Base-by-base conservation (phyloP, 2,797 vertebrate species). In the Etheostoma nigrum region DNA sequence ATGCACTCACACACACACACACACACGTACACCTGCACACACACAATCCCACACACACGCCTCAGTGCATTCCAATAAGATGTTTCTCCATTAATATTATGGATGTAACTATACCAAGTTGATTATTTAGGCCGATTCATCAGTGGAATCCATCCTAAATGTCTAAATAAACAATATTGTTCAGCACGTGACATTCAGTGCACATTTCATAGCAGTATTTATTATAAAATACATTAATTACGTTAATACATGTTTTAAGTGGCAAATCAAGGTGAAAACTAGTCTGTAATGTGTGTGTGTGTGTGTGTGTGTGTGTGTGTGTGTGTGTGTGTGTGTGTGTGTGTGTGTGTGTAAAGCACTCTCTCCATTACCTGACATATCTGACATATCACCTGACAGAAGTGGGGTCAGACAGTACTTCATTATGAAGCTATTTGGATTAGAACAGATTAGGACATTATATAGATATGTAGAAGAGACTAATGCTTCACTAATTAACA, bases 21-120 rank as follows among this genome's bases (percentile, higher is more conserved):
- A 69, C 40, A 70, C 44, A 57, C 67, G 69, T 59, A 79, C 72
- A 75, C 66, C 45, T 67, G 73, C 48, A 1, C 48, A 51, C 48
- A 51, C 48, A 51, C 73, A 51, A 60, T 52, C 70, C 59, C 54
- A 47, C 76, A 74, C 82, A 94, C 53, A 42, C 9, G 89, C 92
- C 91, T 89, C 90, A 92, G 58, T 94, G 93, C 90, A 88, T 94
- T 93, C 91, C 90, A 95, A 95, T 93, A 94, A 93, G 89, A 93
- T 88, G 82, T 87, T 87, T 82, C 90, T 92, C 88, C 88, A 94
- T 93, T 95, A 93, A 95, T 95, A 93, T 92, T 83, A 88, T 81
- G 88, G 88, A 92, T 92, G 91, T 92, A 94, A 95, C 95, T 95
- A 95, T 89, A 90, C 87, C 65, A 74, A 86, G 88, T 84, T 93